Evolutionary conservation across 1,140 invertebrate species (phyloP).

Genomic region (Diprion similis): DNA sequence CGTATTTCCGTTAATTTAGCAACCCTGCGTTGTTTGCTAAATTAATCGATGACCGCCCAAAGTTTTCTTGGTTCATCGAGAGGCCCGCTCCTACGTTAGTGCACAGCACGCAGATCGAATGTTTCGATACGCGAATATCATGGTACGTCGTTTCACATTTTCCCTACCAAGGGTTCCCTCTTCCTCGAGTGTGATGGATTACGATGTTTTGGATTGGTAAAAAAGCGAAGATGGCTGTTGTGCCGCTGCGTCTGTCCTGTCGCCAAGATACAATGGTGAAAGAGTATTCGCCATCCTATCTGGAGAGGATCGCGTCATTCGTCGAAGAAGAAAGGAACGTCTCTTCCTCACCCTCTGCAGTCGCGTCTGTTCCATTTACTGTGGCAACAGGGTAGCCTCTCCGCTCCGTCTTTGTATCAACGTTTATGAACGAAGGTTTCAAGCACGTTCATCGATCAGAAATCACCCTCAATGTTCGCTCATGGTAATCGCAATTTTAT

Average conservation of each 20-base stretch:
- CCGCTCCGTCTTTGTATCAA: neutral
- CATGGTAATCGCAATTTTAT: no score
- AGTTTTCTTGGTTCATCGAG: neutral
- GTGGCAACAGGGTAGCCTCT: neutral
- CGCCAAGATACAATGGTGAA: conserved; percentile 8
- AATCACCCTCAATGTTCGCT: no score
- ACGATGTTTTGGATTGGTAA: conserved; percentile 20
- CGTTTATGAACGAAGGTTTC: neutral
- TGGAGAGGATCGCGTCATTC: conserved; percentile 21
- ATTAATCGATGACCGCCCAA: conserved; percentile 12
- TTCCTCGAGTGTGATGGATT: conserved; percentile 33
- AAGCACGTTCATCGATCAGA: neutral
- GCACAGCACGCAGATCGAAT: conserved; percentile 1
- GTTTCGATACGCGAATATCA: conserved; percentile 5
- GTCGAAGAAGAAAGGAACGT: conserved; percentile 16
- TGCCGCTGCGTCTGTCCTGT: conserved; percentile 4
- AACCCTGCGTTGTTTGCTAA: neutral
- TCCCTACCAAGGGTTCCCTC: neutral
- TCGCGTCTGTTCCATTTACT: neutral
- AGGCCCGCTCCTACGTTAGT: neutral
- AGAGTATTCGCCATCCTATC: conserved; percentile 12
- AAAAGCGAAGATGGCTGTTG: conserved; percentile 12
- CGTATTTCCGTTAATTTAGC: conserved; percentile 6
- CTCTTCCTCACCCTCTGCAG: neutral
- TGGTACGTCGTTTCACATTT: neutral